phyloP scores from a whole-genome alignment of 2,888 invertebrate genomes.

The Branchellion lobata region DNA sequence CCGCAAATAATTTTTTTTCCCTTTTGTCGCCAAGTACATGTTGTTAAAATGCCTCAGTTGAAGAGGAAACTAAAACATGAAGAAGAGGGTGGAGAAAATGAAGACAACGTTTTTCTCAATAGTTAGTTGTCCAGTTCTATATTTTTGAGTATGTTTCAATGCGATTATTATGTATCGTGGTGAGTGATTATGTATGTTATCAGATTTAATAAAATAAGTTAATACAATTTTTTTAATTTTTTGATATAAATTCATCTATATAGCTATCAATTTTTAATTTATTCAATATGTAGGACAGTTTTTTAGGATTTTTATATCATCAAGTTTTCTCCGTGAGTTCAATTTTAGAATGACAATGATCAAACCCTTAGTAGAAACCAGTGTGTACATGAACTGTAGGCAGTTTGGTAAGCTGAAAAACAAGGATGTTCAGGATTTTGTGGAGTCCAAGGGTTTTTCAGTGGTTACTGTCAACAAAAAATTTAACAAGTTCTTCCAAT shows the following conservation, averaged over 20 bases:
- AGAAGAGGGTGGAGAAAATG: not conserved
- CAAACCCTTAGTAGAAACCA: not conserved
- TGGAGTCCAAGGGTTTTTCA: not conserved
- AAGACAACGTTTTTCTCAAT: not conserved
- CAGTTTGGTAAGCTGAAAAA: not conserved
- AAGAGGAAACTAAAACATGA: not conserved
- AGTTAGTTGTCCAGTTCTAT: not conserved
- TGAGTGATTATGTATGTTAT: too few species aligned
- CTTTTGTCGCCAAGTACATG: too few species aligned
- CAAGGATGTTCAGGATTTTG: not conserved
- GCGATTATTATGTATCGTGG: too few species aligned
- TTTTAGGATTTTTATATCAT: too few species aligned
- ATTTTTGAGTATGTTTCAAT: not conserved
- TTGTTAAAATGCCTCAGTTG: not conserved
- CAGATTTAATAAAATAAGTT: not conserved
- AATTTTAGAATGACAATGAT: not conserved
- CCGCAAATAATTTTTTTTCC: too few species aligned
- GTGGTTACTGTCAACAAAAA: not conserved
- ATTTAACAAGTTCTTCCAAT: not conserved
- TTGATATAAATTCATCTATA: not conserved
- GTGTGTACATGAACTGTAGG: not conserved
- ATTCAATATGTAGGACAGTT: too few species aligned
- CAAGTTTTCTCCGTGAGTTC: too few species aligned
- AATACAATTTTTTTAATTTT: not conserved
- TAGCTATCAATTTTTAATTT: too few species aligned